Conservation (phyloP, 2,888 invertebrate species). For the Doris montereyensis region DNA sequence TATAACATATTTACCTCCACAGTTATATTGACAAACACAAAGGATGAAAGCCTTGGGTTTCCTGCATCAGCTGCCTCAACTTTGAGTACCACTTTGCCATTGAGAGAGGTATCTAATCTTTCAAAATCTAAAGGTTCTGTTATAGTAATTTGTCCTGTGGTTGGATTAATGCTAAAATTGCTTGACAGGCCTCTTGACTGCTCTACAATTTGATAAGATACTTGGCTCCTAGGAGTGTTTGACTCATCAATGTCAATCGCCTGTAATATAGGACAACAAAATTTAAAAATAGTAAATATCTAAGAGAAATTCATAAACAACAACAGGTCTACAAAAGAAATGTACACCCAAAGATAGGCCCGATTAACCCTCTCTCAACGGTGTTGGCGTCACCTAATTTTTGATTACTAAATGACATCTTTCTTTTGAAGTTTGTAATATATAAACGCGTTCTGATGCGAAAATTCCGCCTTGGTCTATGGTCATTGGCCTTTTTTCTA, state of each 20-base stretch:
- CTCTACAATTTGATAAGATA: slow-evolving; percentile 57
- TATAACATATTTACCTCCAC: slow-evolving; percentile 78
- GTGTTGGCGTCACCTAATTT: no score
- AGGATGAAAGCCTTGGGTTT: slow-evolving; percentile 50
- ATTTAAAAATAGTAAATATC: no score
- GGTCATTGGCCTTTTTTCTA: no score
- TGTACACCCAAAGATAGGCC: no score
- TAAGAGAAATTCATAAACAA: no score
- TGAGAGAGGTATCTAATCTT: slow-evolving; percentile 50
- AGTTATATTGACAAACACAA: slow-evolving; percentile 72
- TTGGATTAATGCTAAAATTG: slow-evolving; percentile 78
- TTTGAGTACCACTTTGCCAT: slow-evolving; percentile 54
- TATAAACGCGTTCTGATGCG: no score
- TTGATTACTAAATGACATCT: no score
- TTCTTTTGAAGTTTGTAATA: no score
- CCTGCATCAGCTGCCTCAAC: slow-evolving; percentile 67
- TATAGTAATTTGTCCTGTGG: slow-evolving; percentile 77
- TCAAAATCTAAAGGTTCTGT: slow-evolving; percentile 66
- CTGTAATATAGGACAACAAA: no score
- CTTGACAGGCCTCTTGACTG: slow-evolving; percentile 52
- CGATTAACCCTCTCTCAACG: no score
- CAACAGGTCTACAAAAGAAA: no score
- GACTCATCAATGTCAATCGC: slow-evolving; percentile 84
- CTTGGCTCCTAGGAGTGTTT: slow-evolving; percentile 59
- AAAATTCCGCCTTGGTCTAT: no score